These are phyloP conservation scores for Osmerus eperlanus DNA, from an alignment of 2,113 vertebrate species.

Conservation along the genomic window DNA sequence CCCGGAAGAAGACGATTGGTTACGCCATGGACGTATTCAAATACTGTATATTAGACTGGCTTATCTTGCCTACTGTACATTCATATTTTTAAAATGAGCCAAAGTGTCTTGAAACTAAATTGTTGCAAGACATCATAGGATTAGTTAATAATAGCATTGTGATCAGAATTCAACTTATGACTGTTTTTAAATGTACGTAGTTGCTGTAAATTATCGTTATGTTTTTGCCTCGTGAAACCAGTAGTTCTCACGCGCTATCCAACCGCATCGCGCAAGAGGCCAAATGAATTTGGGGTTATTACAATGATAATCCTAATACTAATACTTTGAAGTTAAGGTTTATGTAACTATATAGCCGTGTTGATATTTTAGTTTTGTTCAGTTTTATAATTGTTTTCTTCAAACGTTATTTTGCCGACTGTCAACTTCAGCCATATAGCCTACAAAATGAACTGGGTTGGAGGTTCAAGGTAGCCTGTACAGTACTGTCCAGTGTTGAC, in stretches of 20 bases:
- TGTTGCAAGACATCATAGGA: no score
- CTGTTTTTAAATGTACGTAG: no score
- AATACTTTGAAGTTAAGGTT: neutral
- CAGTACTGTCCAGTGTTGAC: neutral
- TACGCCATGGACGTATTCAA: conserved; percentile 16
- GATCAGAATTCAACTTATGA: no score
- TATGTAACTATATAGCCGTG: neutral
- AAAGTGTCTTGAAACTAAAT: no score
- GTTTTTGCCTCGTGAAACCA: no score
- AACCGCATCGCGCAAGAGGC: neutral
- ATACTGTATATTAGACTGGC: neutral
- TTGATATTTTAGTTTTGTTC: neutral
- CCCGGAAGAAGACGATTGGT: conserved; percentile 45
- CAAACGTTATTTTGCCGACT: neutral
- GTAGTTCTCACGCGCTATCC: neutral
- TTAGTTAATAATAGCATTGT: no score
- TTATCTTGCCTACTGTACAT: neutral
- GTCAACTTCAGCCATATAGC: neutral
- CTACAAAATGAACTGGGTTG: conserved; percentile 83
- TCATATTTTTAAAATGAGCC: neutral
- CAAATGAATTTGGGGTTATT: neutral
- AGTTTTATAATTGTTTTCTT: neutral
- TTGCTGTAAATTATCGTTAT: no score
- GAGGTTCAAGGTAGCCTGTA: conserved; percentile 74
- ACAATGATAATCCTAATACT: no score